phyloP scores from a whole-genome alignment of 2,888 invertebrate species.

The Ethmia dodecea region DNA sequence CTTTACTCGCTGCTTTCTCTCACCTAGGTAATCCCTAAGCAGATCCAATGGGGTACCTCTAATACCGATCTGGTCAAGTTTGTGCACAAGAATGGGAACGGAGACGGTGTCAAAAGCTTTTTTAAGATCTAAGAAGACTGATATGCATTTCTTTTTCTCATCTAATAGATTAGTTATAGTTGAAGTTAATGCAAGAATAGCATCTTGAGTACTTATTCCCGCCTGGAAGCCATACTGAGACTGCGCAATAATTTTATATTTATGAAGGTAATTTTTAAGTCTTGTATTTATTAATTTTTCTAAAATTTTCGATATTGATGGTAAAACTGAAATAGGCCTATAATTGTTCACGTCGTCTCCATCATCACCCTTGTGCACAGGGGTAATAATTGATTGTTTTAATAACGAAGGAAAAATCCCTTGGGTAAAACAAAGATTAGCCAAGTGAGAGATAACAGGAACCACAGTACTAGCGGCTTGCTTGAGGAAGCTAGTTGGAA shows the following conservation, averaged over 20 bases:
- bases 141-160: too few species aligned
- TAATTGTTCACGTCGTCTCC: conserved; percentile 1
- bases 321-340: background rate
- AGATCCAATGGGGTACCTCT: background rate
- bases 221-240: background rate
- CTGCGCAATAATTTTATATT: background rate
- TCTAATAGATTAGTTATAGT: too few species aligned
- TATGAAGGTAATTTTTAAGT: background rate
- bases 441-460: conserved; percentile 7
- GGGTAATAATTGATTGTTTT: conserved; percentile 4
- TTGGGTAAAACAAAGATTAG: conserved; percentile 8
- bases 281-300: conserved; percentile 7
- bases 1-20: background rate
- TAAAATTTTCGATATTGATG: conserved; percentile 6
- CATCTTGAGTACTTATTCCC: too few species aligned
- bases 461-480: background rate
- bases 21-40: background rate
- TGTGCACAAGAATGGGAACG: background rate
- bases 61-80: background rate
- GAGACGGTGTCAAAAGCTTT: too few species aligned
- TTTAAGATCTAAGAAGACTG: too few species aligned
- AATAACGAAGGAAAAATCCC: conserved; percentile 7
- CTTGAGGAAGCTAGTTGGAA: conserved; percentile 6
- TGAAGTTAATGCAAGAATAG: too few species aligned
- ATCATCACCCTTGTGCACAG: background rate